These are phyloP conservation scores for Cheilosia soror DNA, from an alignment of 2,888 invertebrate genomes.

Conservation along the genomic window DNA sequence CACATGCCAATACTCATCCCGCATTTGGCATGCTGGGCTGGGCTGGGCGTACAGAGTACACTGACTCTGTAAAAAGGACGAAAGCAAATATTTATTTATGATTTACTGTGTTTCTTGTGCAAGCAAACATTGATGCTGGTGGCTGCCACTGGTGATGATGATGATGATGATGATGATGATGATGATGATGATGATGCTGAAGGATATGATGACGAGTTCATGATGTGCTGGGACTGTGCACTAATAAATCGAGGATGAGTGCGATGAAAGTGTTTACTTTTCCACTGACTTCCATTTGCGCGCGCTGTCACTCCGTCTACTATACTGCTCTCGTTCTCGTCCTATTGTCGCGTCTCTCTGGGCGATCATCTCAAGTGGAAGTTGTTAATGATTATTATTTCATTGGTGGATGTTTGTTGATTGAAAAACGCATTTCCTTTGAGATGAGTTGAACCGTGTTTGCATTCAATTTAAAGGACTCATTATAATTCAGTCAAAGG, in stretches of 20 bases:
- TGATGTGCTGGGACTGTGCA: conserved; percentile 17
- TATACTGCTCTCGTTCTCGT: not conserved
- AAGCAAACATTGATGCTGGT: conserved; percentile 51
- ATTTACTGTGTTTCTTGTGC: conserved; percentile 70
- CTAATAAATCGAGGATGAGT: conserved; percentile 18
- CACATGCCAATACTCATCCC: conserved; percentile 18
- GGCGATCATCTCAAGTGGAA: conserved; percentile 63
- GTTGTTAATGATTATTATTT: conserved; percentile 68
- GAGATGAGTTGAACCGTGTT: conserved; percentile 17
- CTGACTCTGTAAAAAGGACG: conserved; percentile 41
- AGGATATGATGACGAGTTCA: conserved; percentile 15
- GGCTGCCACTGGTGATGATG: conserved; percentile 1
- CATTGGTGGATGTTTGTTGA: conserved; percentile 53
- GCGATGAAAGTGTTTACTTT: conserved; percentile 53
- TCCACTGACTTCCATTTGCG: conserved; percentile 17
- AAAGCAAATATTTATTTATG: conserved; percentile 73
- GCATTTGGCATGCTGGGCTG: not conserved
- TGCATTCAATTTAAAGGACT: conserved; percentile 21
- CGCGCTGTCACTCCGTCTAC: not conserved
- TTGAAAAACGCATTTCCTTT: conserved; percentile 46
- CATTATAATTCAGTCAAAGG: not conserved
- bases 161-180: conserved; percentile 26
- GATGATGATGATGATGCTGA: conserved; percentile 6
- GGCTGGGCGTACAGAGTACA: not conserved
- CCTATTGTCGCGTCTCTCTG: conserved; percentile 28